Evolutionary conservation across 1,140 invertebrate genomes (phyloP).

Genomic region (Pseudobourletiella spinata): DNA sequence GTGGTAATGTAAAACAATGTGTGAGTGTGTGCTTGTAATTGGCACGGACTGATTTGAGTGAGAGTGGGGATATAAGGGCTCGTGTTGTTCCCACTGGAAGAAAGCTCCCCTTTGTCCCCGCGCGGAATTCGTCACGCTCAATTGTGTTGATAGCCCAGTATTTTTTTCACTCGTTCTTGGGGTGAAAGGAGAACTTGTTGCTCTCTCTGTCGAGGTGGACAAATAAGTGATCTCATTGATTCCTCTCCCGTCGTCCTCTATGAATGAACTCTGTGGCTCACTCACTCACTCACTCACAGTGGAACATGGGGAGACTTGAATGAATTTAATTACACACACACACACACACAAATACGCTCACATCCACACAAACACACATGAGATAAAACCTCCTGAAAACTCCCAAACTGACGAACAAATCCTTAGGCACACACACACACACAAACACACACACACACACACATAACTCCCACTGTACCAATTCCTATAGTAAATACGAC

Average conservation of each 20-base stretch:
- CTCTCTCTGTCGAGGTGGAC: not conserved
- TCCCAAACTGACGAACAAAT: not conserved
- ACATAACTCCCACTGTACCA: not conserved
- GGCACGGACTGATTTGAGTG: not conserved
- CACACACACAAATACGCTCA: not conserved
- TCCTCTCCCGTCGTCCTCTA: not conserved
- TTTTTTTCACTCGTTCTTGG: slow-evolving; percentile 14
- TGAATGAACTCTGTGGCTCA: slow-evolving; percentile 12
- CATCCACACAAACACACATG: not conserved
- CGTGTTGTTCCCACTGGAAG: not conserved
- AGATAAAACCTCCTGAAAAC: not conserved
- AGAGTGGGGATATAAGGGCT: not conserved
- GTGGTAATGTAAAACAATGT: slow-evolving; percentile 1
- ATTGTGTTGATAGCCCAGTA: slow-evolving; percentile 7
- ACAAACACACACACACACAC: not conserved
- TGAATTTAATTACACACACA: slow-evolving; percentile 3
- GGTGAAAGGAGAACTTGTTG: slow-evolving; percentile 10
- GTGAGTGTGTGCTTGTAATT: slow-evolving; percentile 9
- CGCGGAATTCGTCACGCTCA: slow-evolving; percentile 7
- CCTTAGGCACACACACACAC: too few species aligned
- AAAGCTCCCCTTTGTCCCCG: slow-evolving; percentile 2
- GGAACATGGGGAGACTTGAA: too few species aligned
- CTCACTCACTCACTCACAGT: too few species aligned
- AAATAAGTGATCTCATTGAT: slow-evolving; percentile 12
- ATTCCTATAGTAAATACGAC: too few species aligned